Percentiles rank a stretch among this genome's conserved stretches.
phyloP scores from a whole-genome alignment of 2,888 invertebrate genomes.

The Calameuta filiformis region DNA sequence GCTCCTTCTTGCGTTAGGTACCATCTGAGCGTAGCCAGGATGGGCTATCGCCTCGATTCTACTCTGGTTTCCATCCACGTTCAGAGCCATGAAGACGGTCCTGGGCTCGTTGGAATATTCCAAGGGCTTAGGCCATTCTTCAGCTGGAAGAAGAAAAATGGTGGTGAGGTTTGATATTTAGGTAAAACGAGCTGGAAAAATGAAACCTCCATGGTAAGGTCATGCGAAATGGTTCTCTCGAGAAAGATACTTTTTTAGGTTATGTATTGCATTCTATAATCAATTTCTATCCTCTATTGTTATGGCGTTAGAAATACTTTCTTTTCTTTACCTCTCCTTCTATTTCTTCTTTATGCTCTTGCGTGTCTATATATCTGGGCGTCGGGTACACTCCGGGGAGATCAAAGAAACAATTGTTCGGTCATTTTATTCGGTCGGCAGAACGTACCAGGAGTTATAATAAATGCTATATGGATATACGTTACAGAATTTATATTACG shows the following conservation, averaged over 20 bases:
- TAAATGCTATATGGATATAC: not conserved
- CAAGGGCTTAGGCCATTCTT: not conserved
- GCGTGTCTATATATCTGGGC: not conserved
- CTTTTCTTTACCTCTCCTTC: not conserved
- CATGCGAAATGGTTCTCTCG: not conserved
- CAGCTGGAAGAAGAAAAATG: not conserved
- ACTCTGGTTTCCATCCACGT: not conserved
- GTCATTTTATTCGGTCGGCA: not conserved
- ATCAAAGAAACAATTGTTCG: not conserved
- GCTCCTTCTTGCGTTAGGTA: not conserved
- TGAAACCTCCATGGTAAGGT: not conserved
- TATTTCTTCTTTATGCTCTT: not conserved
- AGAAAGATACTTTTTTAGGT: not conserved
- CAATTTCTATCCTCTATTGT: not conserved
- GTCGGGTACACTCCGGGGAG: not conserved
- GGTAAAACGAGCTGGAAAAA: not conserved
- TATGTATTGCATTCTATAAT: not conserved
- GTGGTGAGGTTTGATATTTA: not conserved
- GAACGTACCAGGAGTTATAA: not conserved
- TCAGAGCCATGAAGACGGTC: not conserved
- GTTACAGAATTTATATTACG: not conserved
- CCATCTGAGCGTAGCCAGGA: not conserved
- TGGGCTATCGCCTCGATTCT: not conserved
- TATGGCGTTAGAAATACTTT: not conserved
- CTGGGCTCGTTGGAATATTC: not conserved